Base-by-base conservation (phyloP, 2,888 invertebrate species). In the Ectobius pallidus region DNA sequence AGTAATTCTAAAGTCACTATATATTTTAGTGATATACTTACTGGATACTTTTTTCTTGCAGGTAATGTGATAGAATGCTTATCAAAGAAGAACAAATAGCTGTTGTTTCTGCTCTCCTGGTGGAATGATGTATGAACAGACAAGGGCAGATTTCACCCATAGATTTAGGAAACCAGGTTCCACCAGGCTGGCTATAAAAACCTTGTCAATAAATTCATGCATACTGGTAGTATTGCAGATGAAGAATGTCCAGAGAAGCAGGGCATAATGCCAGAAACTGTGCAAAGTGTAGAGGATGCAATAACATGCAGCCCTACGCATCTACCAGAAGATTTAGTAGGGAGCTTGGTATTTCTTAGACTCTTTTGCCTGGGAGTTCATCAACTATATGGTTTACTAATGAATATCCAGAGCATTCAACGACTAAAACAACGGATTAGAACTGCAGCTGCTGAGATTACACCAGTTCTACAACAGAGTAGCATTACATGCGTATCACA, bases 31-130 rank as follows among this genome's bases (percentile, higher is more conserved):
- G 46, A 58, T 58, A 58, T 25, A 1, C 25, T 58, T 58, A 58
- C 27, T 6, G 58, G 11, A 58, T 58, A 58, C 25, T 22, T 58
- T 46, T 58, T 58, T 58, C 58, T 58, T 58, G 58, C 27, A 58
- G 27, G 58, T 25, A 25, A 58, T 58, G 58, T 30, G 58, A 58
- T 27, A 25, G 27, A 58, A 58, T 58, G 58, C 58, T 58, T 25
- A 58, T 27, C 58, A 58, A 58, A 58, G 58, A 58, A 58, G 58
- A 58, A 58, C 1, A 18, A 58, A 22, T 25, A 25, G 27, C 27
- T 25, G 27, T 4, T 58, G 22, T 25, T 58, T 58, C 58, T 58
- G 58, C 58, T 58, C n/a, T n/a, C 14, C 27, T 58, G 22, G 7
- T 7, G 46, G n/a, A 46, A 14, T 9, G 18, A 9, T 11, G 6